Conservation (phyloP, 1,140 invertebrate genomes). For the Orchesella cincta region DNA sequence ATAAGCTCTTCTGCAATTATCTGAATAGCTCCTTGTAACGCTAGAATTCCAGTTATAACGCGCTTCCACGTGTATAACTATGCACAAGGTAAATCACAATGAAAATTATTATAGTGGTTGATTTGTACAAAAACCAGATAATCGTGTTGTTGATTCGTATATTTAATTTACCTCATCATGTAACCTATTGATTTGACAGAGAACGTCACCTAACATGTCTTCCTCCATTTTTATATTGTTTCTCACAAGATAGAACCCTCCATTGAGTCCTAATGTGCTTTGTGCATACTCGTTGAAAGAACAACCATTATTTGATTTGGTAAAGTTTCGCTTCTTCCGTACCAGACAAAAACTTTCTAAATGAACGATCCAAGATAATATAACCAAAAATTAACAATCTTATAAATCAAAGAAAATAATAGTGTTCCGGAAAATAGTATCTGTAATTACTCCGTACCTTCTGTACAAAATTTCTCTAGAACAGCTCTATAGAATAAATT, state of each 20-base stretch:
- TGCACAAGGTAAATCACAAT: not conserved
- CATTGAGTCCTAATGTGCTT: not conserved
- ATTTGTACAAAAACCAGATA: too few species aligned
- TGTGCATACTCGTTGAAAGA: not conserved
- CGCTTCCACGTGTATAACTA: not conserved
- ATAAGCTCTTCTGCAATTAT: constrained; percentile 38
- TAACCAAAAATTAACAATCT: not conserved
- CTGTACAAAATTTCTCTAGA: constrained; percentile 61
- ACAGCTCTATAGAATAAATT: constrained; percentile 64
- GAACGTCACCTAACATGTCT: not conserved
- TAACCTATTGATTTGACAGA: not conserved
- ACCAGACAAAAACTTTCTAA: not conserved
- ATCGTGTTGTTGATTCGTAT: not conserved
- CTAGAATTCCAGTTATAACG: constrained; percentile 29
- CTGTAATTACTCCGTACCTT: constrained; percentile 58
- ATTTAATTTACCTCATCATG: not conserved
- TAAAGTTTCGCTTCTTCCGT: not conserved
- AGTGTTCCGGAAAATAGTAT: too few species aligned
- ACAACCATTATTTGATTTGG: not conserved
- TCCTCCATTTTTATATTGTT: not conserved
- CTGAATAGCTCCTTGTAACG: constrained; percentile 40
- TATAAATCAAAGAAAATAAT: too few species aligned
- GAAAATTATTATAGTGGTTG: too few species aligned
- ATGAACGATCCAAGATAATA: constrained; percentile 5
- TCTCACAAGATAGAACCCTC: not conserved